Evolutionary conservation across 1,140 invertebrate species (phyloP).

Genomic region (Saccostrea glomerata): DNA sequence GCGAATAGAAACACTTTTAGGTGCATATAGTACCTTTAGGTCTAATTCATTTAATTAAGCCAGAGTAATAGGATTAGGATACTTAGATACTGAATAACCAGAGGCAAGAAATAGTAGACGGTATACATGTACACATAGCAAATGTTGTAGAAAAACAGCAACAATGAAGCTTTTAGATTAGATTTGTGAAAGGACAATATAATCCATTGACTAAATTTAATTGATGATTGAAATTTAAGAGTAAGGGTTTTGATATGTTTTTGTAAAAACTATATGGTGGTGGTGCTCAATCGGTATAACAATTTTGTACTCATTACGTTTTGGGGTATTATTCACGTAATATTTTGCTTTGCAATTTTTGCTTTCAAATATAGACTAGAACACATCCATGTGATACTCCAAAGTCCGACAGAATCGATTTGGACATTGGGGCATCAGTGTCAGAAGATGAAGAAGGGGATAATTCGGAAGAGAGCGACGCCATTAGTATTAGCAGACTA

Average conservation of each 20-base stretch:
- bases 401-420: neutral
- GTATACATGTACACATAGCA: neutral
- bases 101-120: neutral
- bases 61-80: neutral
- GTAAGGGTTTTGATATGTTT: conserved; percentile 17
- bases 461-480: conserved; percentile 49
- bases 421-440: conserved; percentile 26
- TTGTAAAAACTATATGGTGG: conserved; percentile 38
- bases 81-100: neutral
- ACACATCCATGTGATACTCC: conserved; percentile 1
- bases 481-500: conserved; percentile 56
- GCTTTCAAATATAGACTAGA: conserved; percentile 26
- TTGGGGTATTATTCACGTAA: conserved; percentile 16
- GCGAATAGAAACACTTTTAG: neutral
- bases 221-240: neutral
- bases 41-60: neutral
- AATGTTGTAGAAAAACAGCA: no score
- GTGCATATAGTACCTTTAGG: neutral
- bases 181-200: neutral
- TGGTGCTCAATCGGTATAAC: neutral
- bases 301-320: neutral
- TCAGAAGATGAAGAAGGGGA: conserved; percentile 38
- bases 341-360: conserved; percentile 29
- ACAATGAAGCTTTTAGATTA: neutral
- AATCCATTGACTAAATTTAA: neutral